Evolutionary conservation across 2,888 invertebrate species (phyloP).

Genomic region (Ctena decussata): DNA sequence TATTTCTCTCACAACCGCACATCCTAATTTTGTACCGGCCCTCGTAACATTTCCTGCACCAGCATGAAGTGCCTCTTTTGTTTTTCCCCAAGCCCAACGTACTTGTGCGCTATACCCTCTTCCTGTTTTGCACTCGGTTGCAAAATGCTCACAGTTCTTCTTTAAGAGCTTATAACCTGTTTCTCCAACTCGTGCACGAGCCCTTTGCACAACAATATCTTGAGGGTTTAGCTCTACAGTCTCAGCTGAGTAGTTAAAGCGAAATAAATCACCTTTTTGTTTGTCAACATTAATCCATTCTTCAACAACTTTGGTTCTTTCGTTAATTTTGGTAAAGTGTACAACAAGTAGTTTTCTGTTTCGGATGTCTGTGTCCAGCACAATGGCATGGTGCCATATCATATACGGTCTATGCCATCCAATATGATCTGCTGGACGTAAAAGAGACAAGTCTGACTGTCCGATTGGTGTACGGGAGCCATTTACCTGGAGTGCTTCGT

Average conservation of each 20-base stretch:
- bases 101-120: slow-evolving; percentile 18
- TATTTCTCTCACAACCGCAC: neutral
- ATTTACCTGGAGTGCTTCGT: slow-evolving; percentile 1
- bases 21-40: neutral
- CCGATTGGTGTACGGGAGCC: slow-evolving; percentile 17
- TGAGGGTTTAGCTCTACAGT: neutral
- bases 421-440: slow-evolving; percentile 26
- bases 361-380: neutral
- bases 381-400: slow-evolving; percentile 41
- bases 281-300: slow-evolving; percentile 12
- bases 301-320: neutral
- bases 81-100: slow-evolving; percentile 22
- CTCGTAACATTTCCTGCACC: neutral
- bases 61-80: neutral
- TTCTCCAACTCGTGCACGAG: slow-evolving; percentile 18
- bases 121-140: slow-evolving; percentile 30
- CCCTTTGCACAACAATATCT: slow-evolving; percentile 19
- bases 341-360: slow-evolving; percentile 9
- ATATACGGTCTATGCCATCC: slow-evolving; percentile 24
- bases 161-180: slow-evolving; percentile 6
- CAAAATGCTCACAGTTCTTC: slow-evolving; percentile 26
- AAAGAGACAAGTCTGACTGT: neutral
- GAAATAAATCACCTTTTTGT: slow-evolving; percentile 23
- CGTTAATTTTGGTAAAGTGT: neutral
- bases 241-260: slow-evolving; percentile 15